Conservation (phyloP, 2,888 invertebrate genomes). For the Apamea anceps region DNA sequence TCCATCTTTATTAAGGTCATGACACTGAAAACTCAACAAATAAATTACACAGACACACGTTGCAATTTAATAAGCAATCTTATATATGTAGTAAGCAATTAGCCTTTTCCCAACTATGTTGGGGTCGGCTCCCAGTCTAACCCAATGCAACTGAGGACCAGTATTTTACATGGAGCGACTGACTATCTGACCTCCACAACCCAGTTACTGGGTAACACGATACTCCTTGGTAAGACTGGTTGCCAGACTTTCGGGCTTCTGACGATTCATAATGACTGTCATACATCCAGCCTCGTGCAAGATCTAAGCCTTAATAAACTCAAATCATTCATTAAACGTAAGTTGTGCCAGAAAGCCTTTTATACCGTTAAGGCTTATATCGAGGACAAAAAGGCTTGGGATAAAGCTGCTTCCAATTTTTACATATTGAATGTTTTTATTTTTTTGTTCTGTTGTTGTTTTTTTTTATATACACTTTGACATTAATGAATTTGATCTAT, state of each 20-base stretch:
- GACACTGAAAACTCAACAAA: neutral
- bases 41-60: neutral
- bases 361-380: too few species aligned
- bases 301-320: too few species aligned
- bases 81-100: neutral
- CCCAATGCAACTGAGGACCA: neutral
- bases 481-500: too few species aligned
- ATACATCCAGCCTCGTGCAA: too few species aligned
- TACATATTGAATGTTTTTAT: too few species aligned
- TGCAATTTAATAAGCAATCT: neutral
- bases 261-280: neutral
- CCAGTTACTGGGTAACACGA: neutral
- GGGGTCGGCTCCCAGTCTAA: neutral
- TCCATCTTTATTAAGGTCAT: conserved; percentile 27
- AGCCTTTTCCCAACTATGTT: neutral
- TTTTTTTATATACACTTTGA: too few species aligned
- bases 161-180: neutral
- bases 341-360: too few species aligned
- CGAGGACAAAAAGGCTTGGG: too few species aligned
- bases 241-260: neutral
- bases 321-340: too few species aligned
- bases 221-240: neutral
- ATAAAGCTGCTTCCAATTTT: too few species aligned
- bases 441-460: too few species aligned
- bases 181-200: neutral